Evolutionary conservation across 2,797 vertebrate species (phyloP).

Genomic region (Diceros bicornis): DNA sequence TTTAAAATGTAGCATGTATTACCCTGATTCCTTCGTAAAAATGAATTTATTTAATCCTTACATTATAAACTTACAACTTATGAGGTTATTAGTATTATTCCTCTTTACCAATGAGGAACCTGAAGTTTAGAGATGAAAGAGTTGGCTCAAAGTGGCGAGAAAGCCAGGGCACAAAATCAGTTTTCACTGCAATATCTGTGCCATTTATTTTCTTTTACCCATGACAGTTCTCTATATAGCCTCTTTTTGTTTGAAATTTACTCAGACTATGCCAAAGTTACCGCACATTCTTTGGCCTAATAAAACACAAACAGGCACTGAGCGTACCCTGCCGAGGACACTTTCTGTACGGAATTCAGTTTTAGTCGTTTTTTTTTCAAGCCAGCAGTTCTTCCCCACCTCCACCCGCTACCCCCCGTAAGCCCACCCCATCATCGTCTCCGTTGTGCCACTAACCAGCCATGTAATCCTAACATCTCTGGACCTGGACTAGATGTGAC

Average conservation of each 20-base stretch:
- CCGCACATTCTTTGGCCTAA: background rate
- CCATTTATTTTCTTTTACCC: background rate
- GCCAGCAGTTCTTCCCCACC: background rate
- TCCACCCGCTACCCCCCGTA: background rate
- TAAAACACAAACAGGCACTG: background rate
- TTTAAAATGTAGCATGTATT: background rate
- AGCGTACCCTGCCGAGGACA: background rate
- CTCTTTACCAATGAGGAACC: background rate
- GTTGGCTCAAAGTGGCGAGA: background rate
- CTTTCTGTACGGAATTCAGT: background rate
- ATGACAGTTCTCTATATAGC: background rate
- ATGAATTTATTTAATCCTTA: background rate
- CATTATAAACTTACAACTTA: background rate
- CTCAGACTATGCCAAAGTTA: background rate
- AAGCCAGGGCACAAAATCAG: background rate
- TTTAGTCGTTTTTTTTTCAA: background rate
- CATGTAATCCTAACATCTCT: background rate
- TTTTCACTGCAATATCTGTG: background rate
- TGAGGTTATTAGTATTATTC: background rate
- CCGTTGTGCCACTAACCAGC: background rate
- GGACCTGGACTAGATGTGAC: background rate
- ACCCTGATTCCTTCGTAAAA: background rate
- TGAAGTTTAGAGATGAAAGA: background rate
- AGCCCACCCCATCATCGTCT: background rate
- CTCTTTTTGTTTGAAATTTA: conserved; percentile 7